phyloP scores from a whole-genome alignment of 2,797 vertebrate genomes.

The Lagocephalus sceleratus region DNA sequence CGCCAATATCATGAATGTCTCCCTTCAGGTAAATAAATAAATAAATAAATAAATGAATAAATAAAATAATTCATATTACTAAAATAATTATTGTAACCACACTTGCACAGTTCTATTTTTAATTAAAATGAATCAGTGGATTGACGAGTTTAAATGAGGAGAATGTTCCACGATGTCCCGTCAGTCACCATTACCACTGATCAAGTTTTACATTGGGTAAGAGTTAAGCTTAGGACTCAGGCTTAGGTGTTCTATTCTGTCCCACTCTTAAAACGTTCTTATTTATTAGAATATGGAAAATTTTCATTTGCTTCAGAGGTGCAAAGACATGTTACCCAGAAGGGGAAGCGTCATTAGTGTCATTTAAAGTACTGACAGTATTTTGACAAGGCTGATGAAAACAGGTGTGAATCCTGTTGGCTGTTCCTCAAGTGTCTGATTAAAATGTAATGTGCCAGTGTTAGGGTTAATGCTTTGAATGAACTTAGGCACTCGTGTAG shows the following conservation, averaged over 20 bases:
- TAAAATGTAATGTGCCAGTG: conserved; percentile 63
- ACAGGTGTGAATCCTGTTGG: conserved; percentile 44
- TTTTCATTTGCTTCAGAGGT: conserved; percentile 13
- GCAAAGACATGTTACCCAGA: conserved; percentile 23
- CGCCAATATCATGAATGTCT: conserved; percentile 51
- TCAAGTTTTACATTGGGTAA: no score
- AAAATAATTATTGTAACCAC: no score
- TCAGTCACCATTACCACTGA: no score
- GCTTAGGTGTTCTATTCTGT: no score
- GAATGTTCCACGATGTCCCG: no score
- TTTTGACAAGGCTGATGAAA: conserved; percentile 67
- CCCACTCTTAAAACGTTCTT: conserved; percentile 2
- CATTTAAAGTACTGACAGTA: conserved; percentile 67
- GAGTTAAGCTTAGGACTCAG: no score
- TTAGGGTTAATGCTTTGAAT: conserved; percentile 48
- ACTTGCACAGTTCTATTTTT: no score
- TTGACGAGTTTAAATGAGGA: no score
- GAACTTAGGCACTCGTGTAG: conserved; percentile 45
- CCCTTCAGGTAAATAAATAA: conserved; percentile 75
- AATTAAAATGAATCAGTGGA: no score
- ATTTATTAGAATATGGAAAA: conserved; percentile 20
- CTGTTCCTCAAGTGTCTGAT: conserved; percentile 67
- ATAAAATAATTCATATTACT: no score
- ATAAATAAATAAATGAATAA: no score
- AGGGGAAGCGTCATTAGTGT: conserved; percentile 36